Percentiles rank a stretch among this genome's conserved stretches.
Evolutionary conservation across 2,113 vertebrate species (phyloP).

Genomic region (Psilopsiagon aurifrons): DNA sequence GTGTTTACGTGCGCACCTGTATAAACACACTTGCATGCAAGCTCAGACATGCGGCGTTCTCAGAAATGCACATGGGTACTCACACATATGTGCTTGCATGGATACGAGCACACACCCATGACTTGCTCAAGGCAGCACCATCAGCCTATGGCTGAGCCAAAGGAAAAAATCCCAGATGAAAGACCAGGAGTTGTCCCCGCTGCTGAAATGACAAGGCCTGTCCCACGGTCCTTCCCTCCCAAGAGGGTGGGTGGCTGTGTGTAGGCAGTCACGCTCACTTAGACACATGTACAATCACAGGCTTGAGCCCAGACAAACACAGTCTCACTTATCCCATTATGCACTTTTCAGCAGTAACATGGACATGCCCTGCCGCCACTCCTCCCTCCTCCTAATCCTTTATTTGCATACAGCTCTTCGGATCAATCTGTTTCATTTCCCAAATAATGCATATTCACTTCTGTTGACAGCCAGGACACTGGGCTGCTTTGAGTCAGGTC

Average conservation of each 20-base stretch:
- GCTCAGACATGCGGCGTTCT: fast-evolving
- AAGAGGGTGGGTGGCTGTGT: not conserved
- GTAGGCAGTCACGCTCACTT: not conserved
- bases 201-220: not conserved
- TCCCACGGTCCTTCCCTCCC: not conserved
- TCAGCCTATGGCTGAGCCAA: not conserved
- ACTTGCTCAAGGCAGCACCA: not conserved
- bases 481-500: not conserved
- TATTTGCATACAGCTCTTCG: not conserved
- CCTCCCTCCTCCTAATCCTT: not conserved
- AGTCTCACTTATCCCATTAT: not conserved
- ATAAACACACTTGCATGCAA: not conserved
- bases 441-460: not conserved
- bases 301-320: not conserved
- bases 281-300: not conserved
- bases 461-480: not conserved
- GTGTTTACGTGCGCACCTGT: not conserved
- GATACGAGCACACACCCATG: not conserved
- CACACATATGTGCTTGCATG: not conserved
- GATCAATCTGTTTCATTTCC: not conserved
- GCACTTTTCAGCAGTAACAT: not conserved
- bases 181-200: not conserved
- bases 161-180: not conserved
- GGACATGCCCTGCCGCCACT: not conserved
- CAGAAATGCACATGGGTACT: not conserved